Conservation (phyloP, 2,888 invertebrate genomes). For the Drosophila meridiana region DNA sequence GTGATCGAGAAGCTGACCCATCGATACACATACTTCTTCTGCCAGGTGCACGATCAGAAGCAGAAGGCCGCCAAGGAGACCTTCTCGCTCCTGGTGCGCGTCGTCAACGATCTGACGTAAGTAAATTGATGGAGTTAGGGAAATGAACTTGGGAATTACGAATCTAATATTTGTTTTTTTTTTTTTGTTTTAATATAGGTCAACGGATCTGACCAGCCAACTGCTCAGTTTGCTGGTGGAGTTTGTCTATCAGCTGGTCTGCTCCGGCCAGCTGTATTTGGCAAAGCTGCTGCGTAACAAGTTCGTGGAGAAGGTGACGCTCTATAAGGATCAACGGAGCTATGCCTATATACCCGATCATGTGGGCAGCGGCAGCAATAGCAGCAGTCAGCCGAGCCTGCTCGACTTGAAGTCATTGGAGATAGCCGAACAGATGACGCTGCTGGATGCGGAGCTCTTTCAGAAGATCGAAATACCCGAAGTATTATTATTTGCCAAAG, state of each 20-base stretch:
- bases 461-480: slow-evolving; percentile 98
- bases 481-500: slow-evolving; percentile 98
- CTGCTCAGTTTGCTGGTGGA: slow-evolving; percentile 94
- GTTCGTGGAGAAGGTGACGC: slow-evolving; percentile 91
- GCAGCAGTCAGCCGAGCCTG: slow-evolving; percentile 88
- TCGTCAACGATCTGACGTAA: slow-evolving; percentile 98
- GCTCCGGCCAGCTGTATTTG: slow-evolving; percentile 95
- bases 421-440: slow-evolving; percentile 99
- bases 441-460: slow-evolving; percentile 97
- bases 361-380: slow-evolving; percentile 69
- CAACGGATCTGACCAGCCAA: slow-evolving; percentile 92
- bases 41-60: slow-evolving; percentile 88
- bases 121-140: slow-evolving; percentile 69
- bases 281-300: slow-evolving; percentile 96
- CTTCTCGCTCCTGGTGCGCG: slow-evolving; percentile 96
- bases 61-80: slow-evolving; percentile 93
- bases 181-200: background rate
- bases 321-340: slow-evolving; percentile 82
- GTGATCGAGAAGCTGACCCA: slow-evolving; percentile 94
- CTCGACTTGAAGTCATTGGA: slow-evolving; percentile 97
- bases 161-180: too few relatives aligned
- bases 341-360: slow-evolving; percentile 81
- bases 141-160: too few relatives aligned
- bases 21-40: slow-evolving; percentile 88
- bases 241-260: slow-evolving; percentile 96